phyloP scores from a whole-genome alignment of 2,888 invertebrate species.

The Exephanes ischioxanthus region DNA sequence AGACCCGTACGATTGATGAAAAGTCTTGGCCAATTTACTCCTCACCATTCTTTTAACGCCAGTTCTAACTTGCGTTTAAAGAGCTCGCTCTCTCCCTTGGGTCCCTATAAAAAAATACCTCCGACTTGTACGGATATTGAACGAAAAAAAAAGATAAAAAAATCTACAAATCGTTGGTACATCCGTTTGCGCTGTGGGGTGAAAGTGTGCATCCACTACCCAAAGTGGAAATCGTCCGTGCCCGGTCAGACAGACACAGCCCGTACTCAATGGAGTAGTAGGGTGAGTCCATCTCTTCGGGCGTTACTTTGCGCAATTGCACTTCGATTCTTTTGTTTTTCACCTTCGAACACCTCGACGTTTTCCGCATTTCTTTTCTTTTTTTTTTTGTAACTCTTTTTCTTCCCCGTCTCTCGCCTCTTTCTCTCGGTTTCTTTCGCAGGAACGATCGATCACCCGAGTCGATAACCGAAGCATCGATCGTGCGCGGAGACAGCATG shows the following conservation, averaged over 20 bases:
- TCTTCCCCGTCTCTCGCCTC: background rate
- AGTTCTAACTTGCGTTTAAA: background rate
- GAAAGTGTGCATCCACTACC: slow-evolving; percentile 28
- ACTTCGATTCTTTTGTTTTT: slow-evolving; percentile 37
- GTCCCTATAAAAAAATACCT: background rate
- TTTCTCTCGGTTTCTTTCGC: slow-evolving; percentile 1
- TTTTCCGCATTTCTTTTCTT: background rate
- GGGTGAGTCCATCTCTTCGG: slow-evolving; percentile 14
- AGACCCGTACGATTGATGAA: too few species aligned
- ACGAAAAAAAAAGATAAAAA: background rate
- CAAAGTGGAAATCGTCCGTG: slow-evolving; percentile 49
- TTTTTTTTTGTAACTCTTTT: slow-evolving; percentile 23
- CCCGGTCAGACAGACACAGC: slow-evolving; percentile 41
- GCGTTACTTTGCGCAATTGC: slow-evolving; percentile 55
- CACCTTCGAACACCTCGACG: slow-evolving; percentile 4
- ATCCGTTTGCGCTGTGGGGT: background rate
- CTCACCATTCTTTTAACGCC: too few species aligned
- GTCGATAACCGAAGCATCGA: background rate
- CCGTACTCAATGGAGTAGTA: slow-evolving; percentile 13
- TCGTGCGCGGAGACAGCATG: background rate
- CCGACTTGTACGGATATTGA: background rate
- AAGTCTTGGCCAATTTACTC: too few species aligned
- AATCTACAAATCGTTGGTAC: slow-evolving; percentile 1
- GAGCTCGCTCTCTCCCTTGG: background rate
- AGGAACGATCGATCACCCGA: background rate